Evolutionary conservation across 2,113 vertebrate species (phyloP), one percentile per base, ranked within the genome.

Genomic region (Lepus americanus): DNA sequence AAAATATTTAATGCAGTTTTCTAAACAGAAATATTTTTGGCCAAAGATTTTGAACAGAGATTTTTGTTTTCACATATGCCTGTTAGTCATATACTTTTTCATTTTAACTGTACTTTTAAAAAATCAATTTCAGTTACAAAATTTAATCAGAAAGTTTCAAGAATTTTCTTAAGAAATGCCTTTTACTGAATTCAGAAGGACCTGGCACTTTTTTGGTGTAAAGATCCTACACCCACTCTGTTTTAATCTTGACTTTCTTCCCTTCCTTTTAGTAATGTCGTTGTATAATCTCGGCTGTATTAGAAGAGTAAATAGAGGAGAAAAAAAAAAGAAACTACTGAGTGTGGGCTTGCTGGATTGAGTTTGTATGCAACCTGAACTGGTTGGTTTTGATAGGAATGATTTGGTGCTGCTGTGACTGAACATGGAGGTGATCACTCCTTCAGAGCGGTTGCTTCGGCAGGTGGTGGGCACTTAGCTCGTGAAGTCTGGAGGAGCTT

Each of bases 1-100:
- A 39, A 87, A 93, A 64, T 80, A 84, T 64, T 92, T n/a, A 73
- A 69, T 66, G 55, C 3, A 63, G 3, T 69, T 92, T 94, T 90
- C 70, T 72, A 83, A 67, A 66, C 29, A 22, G 49, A 74, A 79
- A 72, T 11, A 9, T 44, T 72, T 39, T 82, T 72, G 33, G n/a
- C 69, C 59, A 79, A 84, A 88, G 9, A 49, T 84, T 96, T 83
- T 33, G 29, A 36, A n/a, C 82, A 66, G 61, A 94, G 61, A 44
- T 87, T 6, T 20, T 53, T 53, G 16, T 64, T 36, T 74, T 36
- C 39, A 90, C 27, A 77, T 51, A 31, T 33, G 0, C 36, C 7
- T 78, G 49, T 64, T 79, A 83, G 5, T 67, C 13, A 8, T 83
- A 9, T 77, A 22, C 55, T 69, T 95, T 89, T 80, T 51, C 22